These are phyloP conservation scores for Nycteola revayana DNA, from an alignment of 2,888 invertebrate genomes.

Conservation along the genomic window DNA sequence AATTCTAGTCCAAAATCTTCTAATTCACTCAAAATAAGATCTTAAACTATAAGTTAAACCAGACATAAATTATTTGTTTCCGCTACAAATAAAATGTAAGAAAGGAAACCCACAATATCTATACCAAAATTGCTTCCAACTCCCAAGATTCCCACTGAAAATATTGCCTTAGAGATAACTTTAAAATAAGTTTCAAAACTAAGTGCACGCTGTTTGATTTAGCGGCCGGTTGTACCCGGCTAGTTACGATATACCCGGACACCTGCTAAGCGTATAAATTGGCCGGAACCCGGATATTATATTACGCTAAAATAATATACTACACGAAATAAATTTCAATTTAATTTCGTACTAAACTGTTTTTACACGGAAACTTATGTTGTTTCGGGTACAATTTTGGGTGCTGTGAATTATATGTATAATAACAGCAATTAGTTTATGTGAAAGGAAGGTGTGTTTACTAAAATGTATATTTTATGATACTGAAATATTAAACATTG, in stretches of 20 bases:
- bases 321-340: slow-evolving; percentile 39
- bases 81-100: no score
- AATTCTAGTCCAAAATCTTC: no score
- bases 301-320: slow-evolving; percentile 38
- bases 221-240: slow-evolving; percentile 22
- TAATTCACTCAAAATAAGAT: no score
- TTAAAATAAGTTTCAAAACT: slow-evolving; percentile 26
- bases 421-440: no score
- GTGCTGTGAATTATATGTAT: no score
- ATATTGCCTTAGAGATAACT: slow-evolving; percentile 17
- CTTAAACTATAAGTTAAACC: no score
- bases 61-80: no score
- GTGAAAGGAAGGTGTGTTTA: no score
- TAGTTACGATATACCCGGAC: slow-evolving; percentile 28
- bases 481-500: no score
- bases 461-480: no score
- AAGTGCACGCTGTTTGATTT: slow-evolving; percentile 41
- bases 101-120: background rate
- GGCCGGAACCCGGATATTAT: slow-evolving; percentile 37
- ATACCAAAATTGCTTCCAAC: slow-evolving; percentile 16
- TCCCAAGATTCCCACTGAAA: slow-evolving; percentile 15
- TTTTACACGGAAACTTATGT: slow-evolving; percentile 7
- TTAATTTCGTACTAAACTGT: slow-evolving; percentile 27
- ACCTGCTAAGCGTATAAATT: slow-evolving; percentile 62
- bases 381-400: background rate